Evolutionary conservation across 2,113 vertebrate genomes (phyloP), one percentile per base, ranked within the genome.

Genomic region (Ptyas mucosa): DNA sequence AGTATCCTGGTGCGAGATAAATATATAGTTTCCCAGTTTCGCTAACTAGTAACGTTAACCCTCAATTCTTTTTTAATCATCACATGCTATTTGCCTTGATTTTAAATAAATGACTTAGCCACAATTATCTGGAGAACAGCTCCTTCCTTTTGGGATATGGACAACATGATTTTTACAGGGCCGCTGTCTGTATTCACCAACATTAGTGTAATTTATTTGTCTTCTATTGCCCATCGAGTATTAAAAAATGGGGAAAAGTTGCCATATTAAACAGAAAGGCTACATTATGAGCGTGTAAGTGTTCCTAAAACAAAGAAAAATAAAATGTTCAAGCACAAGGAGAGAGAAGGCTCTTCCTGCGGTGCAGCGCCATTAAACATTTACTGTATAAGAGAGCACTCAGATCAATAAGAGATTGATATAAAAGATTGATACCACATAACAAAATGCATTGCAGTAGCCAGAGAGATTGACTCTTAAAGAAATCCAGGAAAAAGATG

Each of bases 121-220:
- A 90, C 3, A 75, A 8, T 52, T 23, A 1, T 88, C 7, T 23
- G 39, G 24, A 89, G 3, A 94, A 90, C 1, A 86, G 2, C 2
- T 24, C 5, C 29, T n/a, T 26, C 8, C n/a, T n/a, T 14, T 18
- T 1, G 3, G 95, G 93, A 9, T 34, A 94, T 0, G 11, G 90
- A 93, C 92, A 58, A 0, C 0, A 69, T 92, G 87, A 20, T 94
- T 86, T 81, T 93, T 93, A 93, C n/a, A 91, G 90, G 43, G 49
- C 9, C 9, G 49, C 2, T 18, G 39, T n/a, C 39, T 89, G 88
- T 94, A 92, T 29, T 39, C 91, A 92, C 21, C 93, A 3, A n/a
- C 0, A 91, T 2, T 93, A 64, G 46, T 93, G 5, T 93, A 92
- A 90, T 0, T 26, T 4, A 55, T 18, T 91, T 92, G 87, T 52